Percentiles rank a stretch among this genome's conserved stretches.
phyloP scores from a whole-genome alignment of 2,797 vertebrate genomes.

The Macroramphosus scolopax region DNA sequence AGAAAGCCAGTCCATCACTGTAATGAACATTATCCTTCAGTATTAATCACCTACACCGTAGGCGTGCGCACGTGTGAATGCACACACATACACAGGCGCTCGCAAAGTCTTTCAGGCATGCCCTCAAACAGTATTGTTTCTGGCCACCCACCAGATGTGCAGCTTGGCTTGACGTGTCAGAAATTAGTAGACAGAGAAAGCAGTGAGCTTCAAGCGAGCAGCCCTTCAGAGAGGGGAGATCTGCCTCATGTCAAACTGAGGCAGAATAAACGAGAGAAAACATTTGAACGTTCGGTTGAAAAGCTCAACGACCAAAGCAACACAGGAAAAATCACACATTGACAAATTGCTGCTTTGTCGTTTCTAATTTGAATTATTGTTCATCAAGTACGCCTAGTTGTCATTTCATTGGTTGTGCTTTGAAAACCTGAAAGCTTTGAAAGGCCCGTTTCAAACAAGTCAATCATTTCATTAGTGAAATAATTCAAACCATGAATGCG shows the following conservation, averaged over 20 bases:
- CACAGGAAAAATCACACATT: constrained; percentile 8
- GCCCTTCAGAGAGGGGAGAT: constrained; percentile 41
- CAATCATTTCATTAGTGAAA: too few species aligned
- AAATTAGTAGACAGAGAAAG: constrained; percentile 45
- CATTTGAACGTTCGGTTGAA: constrained; percentile 23
- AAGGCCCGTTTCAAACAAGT: too few species aligned
- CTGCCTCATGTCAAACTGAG: constrained; percentile 46
- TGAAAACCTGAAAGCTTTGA: too few species aligned
- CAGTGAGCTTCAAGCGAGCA: constrained; percentile 24
- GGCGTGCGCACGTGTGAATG: too few species aligned
- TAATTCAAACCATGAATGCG: too few species aligned
- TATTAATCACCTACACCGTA: constrained; percentile 69
- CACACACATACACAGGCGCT: constrained; percentile 9
- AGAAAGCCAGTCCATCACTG: constrained; percentile 74
- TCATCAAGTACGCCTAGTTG: too few species aligned
- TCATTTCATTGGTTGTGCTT: too few species aligned
- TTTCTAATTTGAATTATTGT: background rate
- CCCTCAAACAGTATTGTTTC: constrained; percentile 29
- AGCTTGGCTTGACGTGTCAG: constrained; percentile 44
- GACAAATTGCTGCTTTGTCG: background rate
- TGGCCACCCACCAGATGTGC: constrained; percentile 61
- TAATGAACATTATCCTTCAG: constrained; percentile 71
- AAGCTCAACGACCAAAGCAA: constrained; percentile 3
- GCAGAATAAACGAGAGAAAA: constrained; percentile 42
- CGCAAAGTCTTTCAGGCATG: constrained; percentile 3